phyloP scores from a whole-genome alignment of 37 sponge, comb jelly and placozoan species.

The Haliclona indistincta region DNA sequence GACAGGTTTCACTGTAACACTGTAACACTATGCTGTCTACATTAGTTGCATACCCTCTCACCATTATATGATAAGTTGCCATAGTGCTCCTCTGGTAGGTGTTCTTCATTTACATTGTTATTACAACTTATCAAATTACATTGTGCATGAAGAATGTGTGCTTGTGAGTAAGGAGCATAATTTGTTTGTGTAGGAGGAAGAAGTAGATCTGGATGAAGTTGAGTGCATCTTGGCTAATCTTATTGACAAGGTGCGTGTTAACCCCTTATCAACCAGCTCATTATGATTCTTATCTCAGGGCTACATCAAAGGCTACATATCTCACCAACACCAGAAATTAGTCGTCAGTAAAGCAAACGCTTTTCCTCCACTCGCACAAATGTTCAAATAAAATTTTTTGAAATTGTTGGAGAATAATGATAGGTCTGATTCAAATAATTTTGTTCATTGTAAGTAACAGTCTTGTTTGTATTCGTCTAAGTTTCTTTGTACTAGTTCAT shows the following conservation, averaged over 20 bases:
- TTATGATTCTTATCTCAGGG: slow-evolving; percentile 15
- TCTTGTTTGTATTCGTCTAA: not conserved
- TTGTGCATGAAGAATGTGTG: too few relatives aligned
- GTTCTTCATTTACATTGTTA: too few relatives aligned
- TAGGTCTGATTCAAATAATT: too few relatives aligned
- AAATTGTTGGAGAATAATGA: too few relatives aligned
- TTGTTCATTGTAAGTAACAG: too few relatives aligned
- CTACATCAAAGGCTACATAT: slow-evolving; percentile 92
- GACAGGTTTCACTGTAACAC: too few relatives aligned
- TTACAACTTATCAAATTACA: too few relatives aligned
- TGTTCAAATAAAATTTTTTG: slow-evolving; percentile 33
- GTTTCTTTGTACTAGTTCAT: slow-evolving; percentile 4
- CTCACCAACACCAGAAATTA: slow-evolving; percentile 94
- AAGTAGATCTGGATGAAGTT: slow-evolving; percentile 83
- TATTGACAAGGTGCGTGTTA: slow-evolving; percentile 75
- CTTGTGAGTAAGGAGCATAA: not conserved
- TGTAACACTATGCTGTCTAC: too few relatives aligned
- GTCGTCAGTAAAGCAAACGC: slow-evolving; percentile 97
- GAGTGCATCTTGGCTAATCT: slow-evolving; percentile 96
- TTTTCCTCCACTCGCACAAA: slow-evolving; percentile 65
- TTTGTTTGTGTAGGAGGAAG: slow-evolving; percentile 40
- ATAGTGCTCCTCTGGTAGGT: too few relatives aligned
- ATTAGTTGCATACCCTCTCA: too few relatives aligned
- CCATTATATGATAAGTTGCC: too few relatives aligned
- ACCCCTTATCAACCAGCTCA: too few relatives aligned